Evolutionary conservation across 2,113 vertebrate species (phyloP).

Genomic region (Triplophysa tibetana): DNA sequence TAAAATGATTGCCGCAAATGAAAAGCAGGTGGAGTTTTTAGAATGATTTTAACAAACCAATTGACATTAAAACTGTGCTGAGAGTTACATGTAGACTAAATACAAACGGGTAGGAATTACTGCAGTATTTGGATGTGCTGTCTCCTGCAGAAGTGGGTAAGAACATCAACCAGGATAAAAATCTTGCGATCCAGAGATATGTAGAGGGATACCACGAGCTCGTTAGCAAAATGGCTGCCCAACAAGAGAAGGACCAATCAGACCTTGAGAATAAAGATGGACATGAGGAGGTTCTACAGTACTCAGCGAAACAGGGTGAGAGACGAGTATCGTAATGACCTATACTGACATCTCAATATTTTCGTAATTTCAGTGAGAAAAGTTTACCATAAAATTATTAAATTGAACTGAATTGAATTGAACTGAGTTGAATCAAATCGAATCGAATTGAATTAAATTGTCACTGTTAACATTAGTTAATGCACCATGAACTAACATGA

Average conservation of each 20-base stretch:
- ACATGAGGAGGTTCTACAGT: background rate
- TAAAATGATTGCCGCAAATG: background rate
- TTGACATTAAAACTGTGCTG: background rate
- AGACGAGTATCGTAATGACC: background rate
- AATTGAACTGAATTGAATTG: no score
- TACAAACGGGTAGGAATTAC: background rate
- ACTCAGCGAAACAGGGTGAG: conserved; percentile 54
- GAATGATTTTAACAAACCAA: background rate
- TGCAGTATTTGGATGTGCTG: background rate
- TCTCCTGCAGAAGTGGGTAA: conserved; percentile 70
- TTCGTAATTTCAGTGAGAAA: no score
- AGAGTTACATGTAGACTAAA: background rate
- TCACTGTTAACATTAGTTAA: no score
- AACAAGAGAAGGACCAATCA: background rate
- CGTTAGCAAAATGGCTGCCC: conserved; percentile 52
- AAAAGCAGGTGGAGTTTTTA: background rate
- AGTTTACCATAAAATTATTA: no score
- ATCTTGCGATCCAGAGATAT: conserved; percentile 61
- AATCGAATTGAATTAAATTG: no score
- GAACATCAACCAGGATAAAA: conserved; percentile 77
- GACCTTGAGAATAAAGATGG: background rate
- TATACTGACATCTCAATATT: background rate
- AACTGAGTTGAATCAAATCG: no score
- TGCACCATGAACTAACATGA: no score
- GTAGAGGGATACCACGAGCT: conserved; percentile 70